Base-by-base conservation (phyloP, 1,140 invertebrate species). In the Grapholita molesta region DNA sequence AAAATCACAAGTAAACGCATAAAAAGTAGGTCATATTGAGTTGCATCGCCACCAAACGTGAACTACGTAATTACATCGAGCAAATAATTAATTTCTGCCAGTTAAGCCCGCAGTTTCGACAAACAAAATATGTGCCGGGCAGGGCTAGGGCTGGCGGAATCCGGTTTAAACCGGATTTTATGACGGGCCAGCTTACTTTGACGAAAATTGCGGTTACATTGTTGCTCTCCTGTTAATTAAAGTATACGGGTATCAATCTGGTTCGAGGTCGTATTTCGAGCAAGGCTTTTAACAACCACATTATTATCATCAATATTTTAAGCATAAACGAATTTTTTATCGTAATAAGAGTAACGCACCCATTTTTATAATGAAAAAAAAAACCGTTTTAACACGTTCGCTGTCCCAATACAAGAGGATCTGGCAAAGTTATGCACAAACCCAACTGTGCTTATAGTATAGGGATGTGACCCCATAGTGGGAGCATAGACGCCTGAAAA, bases 11-110 rank as follows among this genome's bases (percentile, higher is more conserved):
- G 55, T 61, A 61, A 25, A 61, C 55, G 55, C 11, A 28, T 72
- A 85, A 85, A 86, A 88, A 86, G 69, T 76, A 72, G 78, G 75
- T 77, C 77, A 78, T 76, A 82, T 76, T 73, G 74, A 83, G 77
- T 80, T 80, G 73, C 77, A 81, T 79, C 73, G 72, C 69, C 70
- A 70, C 72, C 71, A 71, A 61, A 61, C 73, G 69, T 69, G 72
- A 68, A 76, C 71, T 82, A 80, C 74, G 80, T 86, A 82, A 88
- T 86, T 85, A 86, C 74, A 76, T 70, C 73, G 33, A 64, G 64
- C 75, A 78, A 82, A 83, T 85, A 81, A 88, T 88, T 86, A 86
- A 86, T 86, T 84, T 78, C 82, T 79, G 71, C 78, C 74, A 71
- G 77, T 79, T 84, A 75, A 83, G 69, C 76, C 72, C 70, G 71